These are phyloP conservation scores for Ptychodera flava DNA, from an alignment of 35 echinoderm and acorn worm species.

Conservation along the genomic window DNA sequence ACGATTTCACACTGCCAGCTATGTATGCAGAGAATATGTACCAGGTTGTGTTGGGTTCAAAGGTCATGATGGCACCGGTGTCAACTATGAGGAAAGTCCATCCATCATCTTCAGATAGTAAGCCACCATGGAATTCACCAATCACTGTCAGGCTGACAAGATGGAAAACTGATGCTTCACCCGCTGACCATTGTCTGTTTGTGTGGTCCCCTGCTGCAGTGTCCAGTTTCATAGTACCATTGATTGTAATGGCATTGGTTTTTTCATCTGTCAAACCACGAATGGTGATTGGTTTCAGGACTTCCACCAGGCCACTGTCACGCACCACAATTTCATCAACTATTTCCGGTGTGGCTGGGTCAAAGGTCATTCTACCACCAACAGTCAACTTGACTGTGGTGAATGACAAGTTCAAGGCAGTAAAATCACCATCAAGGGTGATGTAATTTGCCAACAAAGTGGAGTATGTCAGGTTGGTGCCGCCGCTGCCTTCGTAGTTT, in stretches of 20 bases:
- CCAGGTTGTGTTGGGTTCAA: constrained; percentile 33
- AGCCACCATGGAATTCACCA: constrained; percentile 38
- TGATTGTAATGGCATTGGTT: constrained; percentile 8
- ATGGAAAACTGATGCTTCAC: constrained; percentile 30
- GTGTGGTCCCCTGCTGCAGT: not conserved
- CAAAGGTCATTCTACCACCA: constrained; percentile 36
- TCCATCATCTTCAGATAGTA: constrained; percentile 27
- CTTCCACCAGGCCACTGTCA: constrained; percentile 16
- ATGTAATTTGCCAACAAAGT: constrained; percentile 10
- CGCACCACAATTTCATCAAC: constrained; percentile 21
- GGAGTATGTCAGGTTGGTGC: constrained; percentile 33
- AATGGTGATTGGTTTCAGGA: constrained; percentile 24
- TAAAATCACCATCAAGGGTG: constrained; percentile 28
- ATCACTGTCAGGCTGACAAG: constrained; percentile 34
- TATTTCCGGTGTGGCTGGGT: constrained; percentile 27
- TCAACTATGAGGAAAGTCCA: constrained; percentile 19
- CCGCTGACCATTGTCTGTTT: constrained; percentile 25
- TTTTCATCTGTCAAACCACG: constrained; percentile 15
- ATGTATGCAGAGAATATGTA: constrained; percentile 21
- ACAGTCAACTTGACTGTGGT: constrained; percentile 19
- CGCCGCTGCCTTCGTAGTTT: constrained; percentile 10
- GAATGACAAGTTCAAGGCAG: constrained; percentile 41
- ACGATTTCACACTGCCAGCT: constrained; percentile 32
- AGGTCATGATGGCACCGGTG: constrained; percentile 12
- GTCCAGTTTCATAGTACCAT: constrained; percentile 38